Evolutionary conservation across 1,140 invertebrate genomes (phyloP), one percentile per base, ranked within the genome.

Genomic region (Phymorhynchus buccinoides): DNA sequence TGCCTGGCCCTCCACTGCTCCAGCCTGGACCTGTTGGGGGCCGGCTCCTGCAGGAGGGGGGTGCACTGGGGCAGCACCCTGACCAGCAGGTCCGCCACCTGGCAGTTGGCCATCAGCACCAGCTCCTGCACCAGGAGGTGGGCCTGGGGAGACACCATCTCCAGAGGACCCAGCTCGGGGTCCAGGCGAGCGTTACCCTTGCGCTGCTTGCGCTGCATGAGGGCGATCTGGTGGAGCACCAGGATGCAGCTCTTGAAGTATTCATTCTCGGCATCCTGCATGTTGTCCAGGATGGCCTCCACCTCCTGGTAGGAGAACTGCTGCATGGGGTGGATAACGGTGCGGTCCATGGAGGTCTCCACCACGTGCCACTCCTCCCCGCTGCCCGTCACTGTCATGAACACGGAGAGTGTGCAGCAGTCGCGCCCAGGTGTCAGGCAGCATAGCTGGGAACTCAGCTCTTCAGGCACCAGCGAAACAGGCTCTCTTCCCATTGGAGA

Each of bases 401-500:
- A 87, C 2, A 93, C 85, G 22, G 92, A 92, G 22, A 92, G n/a
- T 7, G 89, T 85, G 73, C 91, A 87, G 80, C 91, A 80, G 82
- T 94, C 93, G 42, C 89, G 87, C 81, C 88, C 90, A 12, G 91
- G 89, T 41, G 90, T 86, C 42, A 94, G 87, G 77, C 93, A 94
- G 84, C 93, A 94, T 9, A 93, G 83, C 86, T 94, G 89, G n/a
- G 89, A 89, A 83, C 91, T 90, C 0, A 94, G 87, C 75, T 90
- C 88, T 22, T 87, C 73, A 18, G 93, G 94, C 41, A 94, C 84
- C 91, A 94, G 93, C 71, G 91, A 91, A 71, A 92, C 89, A 6
- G 92, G 87, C 41, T 91, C 87, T 37, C 79, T 78, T 16, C 86
- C 86, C 42, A 88, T 85, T 12, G 89, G 88, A 78, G 89, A 90